These are phyloP conservation scores for Manis crassicaudata DNA, from an alignment of 2,797 vertebrate genomes.

Conservation along the genomic window DNA sequence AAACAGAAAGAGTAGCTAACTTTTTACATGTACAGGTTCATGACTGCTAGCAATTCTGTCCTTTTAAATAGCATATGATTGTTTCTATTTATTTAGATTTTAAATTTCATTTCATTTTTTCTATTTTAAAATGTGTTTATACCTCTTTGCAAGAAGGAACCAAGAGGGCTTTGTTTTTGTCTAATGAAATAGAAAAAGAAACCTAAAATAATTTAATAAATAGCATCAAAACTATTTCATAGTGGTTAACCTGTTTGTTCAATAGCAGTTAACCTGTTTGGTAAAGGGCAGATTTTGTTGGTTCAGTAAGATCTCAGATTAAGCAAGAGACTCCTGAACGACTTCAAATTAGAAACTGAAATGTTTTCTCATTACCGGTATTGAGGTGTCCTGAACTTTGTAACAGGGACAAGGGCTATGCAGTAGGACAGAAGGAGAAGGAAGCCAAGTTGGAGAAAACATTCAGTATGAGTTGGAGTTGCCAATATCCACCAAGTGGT, in stretches of 20 bases:
- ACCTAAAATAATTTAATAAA: neutral
- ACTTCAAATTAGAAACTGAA: neutral
- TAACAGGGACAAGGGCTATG: neutral
- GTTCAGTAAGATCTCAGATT: neutral
- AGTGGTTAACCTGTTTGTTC: neutral
- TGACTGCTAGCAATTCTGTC: neutral
- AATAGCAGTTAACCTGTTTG: neutral
- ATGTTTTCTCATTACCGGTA: neutral
- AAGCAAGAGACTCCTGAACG: neutral
- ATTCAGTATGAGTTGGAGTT: neutral
- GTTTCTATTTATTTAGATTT: slow-evolving; percentile 22
- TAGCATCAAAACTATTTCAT: neutral
- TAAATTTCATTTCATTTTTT: slow-evolving; percentile 5
- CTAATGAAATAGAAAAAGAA: neutral
- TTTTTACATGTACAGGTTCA: neutral
- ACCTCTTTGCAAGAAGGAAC: neutral
- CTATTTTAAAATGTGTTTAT: neutral
- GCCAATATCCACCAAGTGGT: neutral
- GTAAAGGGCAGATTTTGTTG: neutral
- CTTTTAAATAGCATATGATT: neutral
- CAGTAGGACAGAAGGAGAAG: neutral
- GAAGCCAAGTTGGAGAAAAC: neutral
- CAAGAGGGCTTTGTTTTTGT: neutral
- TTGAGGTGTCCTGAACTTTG: neutral
- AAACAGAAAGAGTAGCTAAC: neutral